A percentile compares a stretch with the other conserved stretches of the same genome.
phyloP scores from a whole-genome alignment of 2,888 invertebrate genomes.

The Meiosimyza decipiens region DNA sequence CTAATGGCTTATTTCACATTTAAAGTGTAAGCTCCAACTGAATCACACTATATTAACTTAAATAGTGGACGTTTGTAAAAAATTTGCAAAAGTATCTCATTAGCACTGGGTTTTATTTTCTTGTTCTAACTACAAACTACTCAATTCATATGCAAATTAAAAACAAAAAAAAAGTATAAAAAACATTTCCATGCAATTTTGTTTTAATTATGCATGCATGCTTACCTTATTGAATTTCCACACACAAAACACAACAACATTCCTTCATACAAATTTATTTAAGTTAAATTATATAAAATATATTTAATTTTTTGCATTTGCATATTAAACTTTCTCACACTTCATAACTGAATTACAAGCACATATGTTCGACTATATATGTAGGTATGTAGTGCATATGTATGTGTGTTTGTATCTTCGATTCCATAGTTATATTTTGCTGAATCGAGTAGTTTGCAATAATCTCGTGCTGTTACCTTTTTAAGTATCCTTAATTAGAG shows the following conservation, averaged over 20 bases:
- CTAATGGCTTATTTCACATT: no score
- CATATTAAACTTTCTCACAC: no score
- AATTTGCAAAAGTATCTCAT: conserved; percentile 23
- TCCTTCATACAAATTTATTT: conserved; percentile 23
- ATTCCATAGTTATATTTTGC: not conserved
- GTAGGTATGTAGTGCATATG: no score
- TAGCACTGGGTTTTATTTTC: not conserved
- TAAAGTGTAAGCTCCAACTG: no score
- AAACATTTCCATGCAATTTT: conserved; percentile 11
- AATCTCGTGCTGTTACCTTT: not conserved
- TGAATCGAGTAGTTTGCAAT: conserved; percentile 20
- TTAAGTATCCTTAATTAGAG: conserved; percentile 27
- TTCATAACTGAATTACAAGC: no score
- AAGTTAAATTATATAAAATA: conserved; percentile 5
- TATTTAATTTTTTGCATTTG: no score
- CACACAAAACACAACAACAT: conserved; percentile 12
- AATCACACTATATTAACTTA: conserved; percentile 22
- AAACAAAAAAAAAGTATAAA: not conserved
- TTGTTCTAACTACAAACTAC: conserved; percentile 5
- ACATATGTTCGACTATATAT: no score
- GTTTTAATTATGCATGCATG: conserved; percentile 14
- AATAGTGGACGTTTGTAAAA: conserved; percentile 12
- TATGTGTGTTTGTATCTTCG: no score
- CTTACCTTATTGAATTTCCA: not conserved
- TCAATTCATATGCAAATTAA: conserved; percentile 14